phyloP scores from a whole-genome alignment of 2,888 invertebrate genomes.

The Sepioteuthis lessoniana region DNA sequence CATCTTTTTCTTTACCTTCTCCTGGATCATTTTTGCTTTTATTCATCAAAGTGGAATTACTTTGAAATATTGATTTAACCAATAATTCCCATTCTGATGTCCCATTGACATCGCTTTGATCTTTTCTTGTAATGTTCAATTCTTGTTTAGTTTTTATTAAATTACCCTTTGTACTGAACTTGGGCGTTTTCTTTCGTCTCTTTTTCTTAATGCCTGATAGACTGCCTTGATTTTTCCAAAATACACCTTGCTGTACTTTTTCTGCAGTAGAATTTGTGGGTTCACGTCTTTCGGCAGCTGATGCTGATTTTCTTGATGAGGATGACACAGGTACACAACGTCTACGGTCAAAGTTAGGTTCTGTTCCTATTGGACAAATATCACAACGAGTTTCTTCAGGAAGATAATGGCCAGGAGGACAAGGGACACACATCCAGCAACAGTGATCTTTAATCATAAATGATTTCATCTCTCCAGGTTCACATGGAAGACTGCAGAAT shows the following conservation, averaged over 20 bases:
- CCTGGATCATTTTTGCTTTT: neutral
- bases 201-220: neutral
- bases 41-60: neutral
- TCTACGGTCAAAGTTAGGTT: neutral
- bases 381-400: neutral
- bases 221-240: neutral
- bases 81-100: neutral
- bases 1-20: neutral
- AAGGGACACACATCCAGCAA: constrained; percentile 34
- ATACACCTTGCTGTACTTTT: neutral
- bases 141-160: neutral
- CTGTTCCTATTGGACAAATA: neutral
- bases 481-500: neutral
- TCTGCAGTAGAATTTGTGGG: constrained; percentile 41
- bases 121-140: neutral
- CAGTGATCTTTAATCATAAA: neutral
- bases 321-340: neutral
- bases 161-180: neutral
- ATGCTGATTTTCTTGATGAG: neutral
- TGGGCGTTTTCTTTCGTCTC: neutral
- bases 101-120: neutral
- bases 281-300: neutral
- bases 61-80: neutral
- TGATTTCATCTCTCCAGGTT: neutral
- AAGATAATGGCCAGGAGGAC: neutral